These are phyloP conservation scores for Meloidogyne exigua DNA, from an alignment of 1,140 invertebrate species.

Conservation along the genomic window DNA sequence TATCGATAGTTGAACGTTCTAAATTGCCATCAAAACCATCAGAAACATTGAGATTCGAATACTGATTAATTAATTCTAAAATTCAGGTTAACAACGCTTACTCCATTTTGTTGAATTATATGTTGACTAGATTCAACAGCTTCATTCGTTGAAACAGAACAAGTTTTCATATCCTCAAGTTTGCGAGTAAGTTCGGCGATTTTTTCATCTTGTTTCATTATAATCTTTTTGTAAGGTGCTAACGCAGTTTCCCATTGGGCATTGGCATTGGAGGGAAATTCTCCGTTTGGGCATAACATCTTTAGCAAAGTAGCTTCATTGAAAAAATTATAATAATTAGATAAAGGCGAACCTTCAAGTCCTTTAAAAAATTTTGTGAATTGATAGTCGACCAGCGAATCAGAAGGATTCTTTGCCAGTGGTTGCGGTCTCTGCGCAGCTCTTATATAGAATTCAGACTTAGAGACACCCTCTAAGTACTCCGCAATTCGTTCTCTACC, in stretches of 20 bases:
- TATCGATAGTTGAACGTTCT: neutral
- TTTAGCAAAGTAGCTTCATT: constrained; percentile 53
- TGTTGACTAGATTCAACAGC: constrained; percentile 66
- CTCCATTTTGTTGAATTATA: constrained; percentile 18
- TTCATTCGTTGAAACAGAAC: neutral
- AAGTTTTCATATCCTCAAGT: constrained; percentile 76
- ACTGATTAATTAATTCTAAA: neutral
- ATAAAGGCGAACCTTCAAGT: constrained; percentile 64
- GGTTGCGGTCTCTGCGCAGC: constrained; percentile 90
- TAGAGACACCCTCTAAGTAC: constrained; percentile 79
- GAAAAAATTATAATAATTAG: neutral
- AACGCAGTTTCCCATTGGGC: constrained; percentile 65
- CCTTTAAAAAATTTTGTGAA: constrained; percentile 70
- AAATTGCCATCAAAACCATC: constrained; percentile 10
- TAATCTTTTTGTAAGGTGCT: constrained; percentile 79
- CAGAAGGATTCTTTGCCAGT: constrained; percentile 73
- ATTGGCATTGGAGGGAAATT: constrained; percentile 21
- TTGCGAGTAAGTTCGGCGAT: constrained; percentile 74
- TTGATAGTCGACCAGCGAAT: constrained; percentile 88
- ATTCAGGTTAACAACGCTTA: neutral
- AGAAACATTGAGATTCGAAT: neutral
- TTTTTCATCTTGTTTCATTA: constrained; percentile 77
- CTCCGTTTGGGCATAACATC: constrained; percentile 43
- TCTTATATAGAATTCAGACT: constrained; percentile 84
- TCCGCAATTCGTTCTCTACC: constrained; percentile 84